Conservation (phyloP, 2,113 vertebrate species). For the Notechis scutatus region DNA sequence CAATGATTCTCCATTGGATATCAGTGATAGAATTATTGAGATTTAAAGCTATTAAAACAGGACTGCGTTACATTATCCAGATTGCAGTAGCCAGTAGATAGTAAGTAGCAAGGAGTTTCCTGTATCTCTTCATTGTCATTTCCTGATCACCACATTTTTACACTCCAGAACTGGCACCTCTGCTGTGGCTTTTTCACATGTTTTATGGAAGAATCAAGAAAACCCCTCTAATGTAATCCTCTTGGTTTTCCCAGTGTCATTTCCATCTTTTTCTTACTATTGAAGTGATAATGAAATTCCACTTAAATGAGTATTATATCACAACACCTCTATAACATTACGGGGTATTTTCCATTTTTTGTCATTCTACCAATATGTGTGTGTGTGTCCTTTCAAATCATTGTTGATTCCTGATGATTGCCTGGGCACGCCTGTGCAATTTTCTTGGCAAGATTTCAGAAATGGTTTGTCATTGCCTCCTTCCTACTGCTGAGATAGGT, state of each 20-base stretch:
- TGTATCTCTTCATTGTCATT: not conserved
- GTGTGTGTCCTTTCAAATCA: not conserved
- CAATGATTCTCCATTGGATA: not conserved
- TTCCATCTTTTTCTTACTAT: not conserved
- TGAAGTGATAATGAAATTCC: not conserved
- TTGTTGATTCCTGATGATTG: not conserved
- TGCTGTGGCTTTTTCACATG: not conserved
- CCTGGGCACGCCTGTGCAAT: not conserved
- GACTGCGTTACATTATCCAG: not conserved
- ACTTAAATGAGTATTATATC: not conserved
- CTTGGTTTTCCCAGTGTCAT: not conserved
- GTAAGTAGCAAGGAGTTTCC: not conserved
- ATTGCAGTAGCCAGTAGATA: not conserved
- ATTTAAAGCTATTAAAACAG: not conserved
- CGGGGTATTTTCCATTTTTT: not conserved
- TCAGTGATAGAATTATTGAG: not conserved
- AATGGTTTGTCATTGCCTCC: not conserved
- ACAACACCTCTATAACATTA: not conserved
- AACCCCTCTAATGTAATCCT: not conserved
- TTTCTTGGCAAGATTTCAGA: not conserved
- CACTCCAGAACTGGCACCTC: not conserved
- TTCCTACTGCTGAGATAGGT: not conserved
- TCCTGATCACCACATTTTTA: not conserved
- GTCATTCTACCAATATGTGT: not conserved
- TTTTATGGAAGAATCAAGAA: not conserved